Percentiles rank a stretch among this genome's conserved stretches.
Evolutionary conservation across 35 echinoderm and acorn worm genomes (phyloP).

Genomic region (Ophiothrix spiculata): DNA sequence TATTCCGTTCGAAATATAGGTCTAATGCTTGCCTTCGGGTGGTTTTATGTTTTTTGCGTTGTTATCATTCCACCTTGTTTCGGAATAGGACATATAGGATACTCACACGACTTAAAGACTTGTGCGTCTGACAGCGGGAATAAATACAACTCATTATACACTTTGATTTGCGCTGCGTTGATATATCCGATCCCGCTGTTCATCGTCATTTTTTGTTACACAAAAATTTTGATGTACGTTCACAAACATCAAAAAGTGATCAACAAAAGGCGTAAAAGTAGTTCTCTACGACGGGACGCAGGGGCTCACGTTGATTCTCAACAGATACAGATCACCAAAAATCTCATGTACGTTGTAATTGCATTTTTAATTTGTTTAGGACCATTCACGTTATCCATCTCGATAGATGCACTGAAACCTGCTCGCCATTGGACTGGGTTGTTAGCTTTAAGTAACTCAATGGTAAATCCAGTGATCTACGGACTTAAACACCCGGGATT

Average conservation of each 20-base stretch:
- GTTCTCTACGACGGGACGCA: neutral
- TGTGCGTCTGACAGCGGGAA: conserved; percentile 23
- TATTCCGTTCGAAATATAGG: conserved; percentile 26
- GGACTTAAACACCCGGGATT: conserved; percentile 62
- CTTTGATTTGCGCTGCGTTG: neutral
- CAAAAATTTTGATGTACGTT: conserved; percentile 18
- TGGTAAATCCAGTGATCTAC: conserved; percentile 70
- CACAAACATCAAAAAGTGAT: neutral
- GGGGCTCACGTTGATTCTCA: neutral
- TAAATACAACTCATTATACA: conserved; percentile 28
- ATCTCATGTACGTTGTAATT: conserved; percentile 75
- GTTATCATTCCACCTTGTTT: conserved; percentile 3
- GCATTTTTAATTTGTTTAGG: conserved; percentile 77
- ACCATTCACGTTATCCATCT: conserved; percentile 56
- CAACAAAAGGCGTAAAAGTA: neutral
- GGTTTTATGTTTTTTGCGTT: neutral
- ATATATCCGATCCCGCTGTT: conserved; percentile 29
- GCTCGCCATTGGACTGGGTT: conserved; percentile 48
- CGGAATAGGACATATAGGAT: conserved; percentile 26
- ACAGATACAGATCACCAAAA: conserved; percentile 76
- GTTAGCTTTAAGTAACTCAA: conserved; percentile 50
- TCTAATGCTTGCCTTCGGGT: conserved; percentile 17
- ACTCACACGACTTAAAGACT: conserved; percentile 24
- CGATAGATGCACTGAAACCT: conserved; percentile 35
- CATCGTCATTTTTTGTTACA: conserved; percentile 25